Base-by-base conservation (phyloP, 2,113 vertebrate species). In the Echinops telfairi region DNA sequence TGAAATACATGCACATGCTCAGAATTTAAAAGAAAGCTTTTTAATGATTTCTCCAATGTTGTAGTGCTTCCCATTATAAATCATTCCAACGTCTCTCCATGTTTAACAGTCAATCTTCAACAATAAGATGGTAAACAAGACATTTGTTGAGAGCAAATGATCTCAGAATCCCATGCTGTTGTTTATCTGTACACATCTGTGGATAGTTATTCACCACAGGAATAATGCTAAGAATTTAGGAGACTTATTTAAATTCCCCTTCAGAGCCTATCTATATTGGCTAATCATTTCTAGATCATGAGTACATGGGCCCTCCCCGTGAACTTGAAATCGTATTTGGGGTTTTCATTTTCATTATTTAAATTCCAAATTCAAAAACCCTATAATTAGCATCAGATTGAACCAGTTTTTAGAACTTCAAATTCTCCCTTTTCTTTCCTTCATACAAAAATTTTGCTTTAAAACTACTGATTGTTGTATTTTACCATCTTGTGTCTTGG, bases 151-250 rank as follows among this genome's bases (percentile, higher is more conserved):
- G 19, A 0, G 70, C 78, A 81, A 38, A 36, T 57, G 36, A 33
- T 71, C 71, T 92, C 31, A 75, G 62, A 83, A 94, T n/a, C 29
- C 80, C 86, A 88, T 93, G 88, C 83, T 90, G 80, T 85, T 85
- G 23, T 70, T 92, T 86, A 90, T 94, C 86, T 90, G 70, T 29
- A 70, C 64, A 90, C 94, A 95, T 96, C 90, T 96, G 95, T 85
- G 90, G 27, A 70, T 93, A 47, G 68, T 93, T 80, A 93, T 90
- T 96, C 94, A 83, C 94, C 95, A 94, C 36, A 81, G 23, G 33
- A 88, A 93, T 95, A 91, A 36, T 29, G 60, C 81, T 91, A 33
- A 47, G 83, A 85, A 75, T 92, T 95, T 80, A 79, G 85, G 92
- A 47, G 27, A 71, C 93, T 90, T 86, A 75, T 53, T 94, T 80